Evolutionary conservation across 2,113 vertebrate species (phyloP).

Genomic region (Aspidoscelis tigris): DNA sequence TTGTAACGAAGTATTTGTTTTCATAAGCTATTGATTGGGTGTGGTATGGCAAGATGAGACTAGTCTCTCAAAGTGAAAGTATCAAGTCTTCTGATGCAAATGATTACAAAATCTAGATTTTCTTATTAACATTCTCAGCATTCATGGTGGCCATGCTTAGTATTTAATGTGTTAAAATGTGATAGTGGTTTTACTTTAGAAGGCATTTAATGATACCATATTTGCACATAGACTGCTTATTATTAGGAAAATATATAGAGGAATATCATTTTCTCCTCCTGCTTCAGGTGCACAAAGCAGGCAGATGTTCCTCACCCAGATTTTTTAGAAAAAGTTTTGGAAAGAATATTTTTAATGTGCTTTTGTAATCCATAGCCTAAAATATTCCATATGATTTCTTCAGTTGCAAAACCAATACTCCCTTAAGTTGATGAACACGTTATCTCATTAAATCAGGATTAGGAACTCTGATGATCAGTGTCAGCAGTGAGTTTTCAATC

Average conservation of each 20-base stretch:
- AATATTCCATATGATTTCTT: conserved; percentile 4
- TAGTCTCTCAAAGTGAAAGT: background rate
- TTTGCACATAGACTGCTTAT: no score
- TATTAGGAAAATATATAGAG: no score
- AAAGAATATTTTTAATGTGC: background rate
- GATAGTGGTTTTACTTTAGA: background rate
- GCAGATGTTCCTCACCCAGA: background rate
- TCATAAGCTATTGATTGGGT: background rate
- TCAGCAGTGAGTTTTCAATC: conserved; percentile 19
- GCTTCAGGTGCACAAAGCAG: background rate
- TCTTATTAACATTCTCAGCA: conserved; percentile 14
- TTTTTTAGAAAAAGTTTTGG: background rate
- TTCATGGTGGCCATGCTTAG: background rate
- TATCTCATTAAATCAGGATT: conserved; percentile 23
- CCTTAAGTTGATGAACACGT: conserved; percentile 30
- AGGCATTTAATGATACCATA: no score
- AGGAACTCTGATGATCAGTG: conserved; percentile 46
- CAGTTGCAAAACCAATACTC: conserved; percentile 36
- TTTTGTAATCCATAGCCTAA: background rate
- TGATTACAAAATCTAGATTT: background rate
- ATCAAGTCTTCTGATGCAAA: background rate
- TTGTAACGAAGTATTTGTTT: background rate
- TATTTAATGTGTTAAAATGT: background rate
- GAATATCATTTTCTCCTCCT: background rate
- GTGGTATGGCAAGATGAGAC: background rate